Evolutionary conservation across 2,113 vertebrate genomes (phyloP), one percentile per base, ranked within the genome.

Genomic region (Gasterosteus nipponicus): DNA sequence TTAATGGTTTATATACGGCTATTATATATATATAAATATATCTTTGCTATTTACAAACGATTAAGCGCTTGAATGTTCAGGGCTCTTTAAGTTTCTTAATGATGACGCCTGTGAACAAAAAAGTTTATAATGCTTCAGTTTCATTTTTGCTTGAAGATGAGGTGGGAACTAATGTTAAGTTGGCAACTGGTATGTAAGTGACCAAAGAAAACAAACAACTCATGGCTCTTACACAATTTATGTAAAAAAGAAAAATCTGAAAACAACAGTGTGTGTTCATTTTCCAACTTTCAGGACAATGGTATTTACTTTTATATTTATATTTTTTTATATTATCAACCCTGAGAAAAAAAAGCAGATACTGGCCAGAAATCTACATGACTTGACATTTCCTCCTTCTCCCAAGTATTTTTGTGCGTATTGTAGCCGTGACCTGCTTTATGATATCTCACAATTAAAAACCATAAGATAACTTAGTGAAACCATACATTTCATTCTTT

Each of bases 331-430:
- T 69, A 41, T 26, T 29, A 51, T 74, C 35, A 69, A 47, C 47
- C 75, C 59, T 81, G 71, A 76, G 64, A 65, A 44, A 29, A 61
- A 12, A 26, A 26, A 26, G 22, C 38, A 44, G 1, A 59, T 0
- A 38, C 5, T 51, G 14, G 33, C 22, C 26, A 46, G 10, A 49
- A 63, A 58, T 35, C 58, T 38, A 46, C 42, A 65, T 63, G 42
- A 74, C 75, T 68, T 74, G 12, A 74, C 10, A 69, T 46, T 15
- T n/a, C 5, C 15, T 16, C 12, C 56, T 29, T 10, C 59, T 31
- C 49, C 3, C 42, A 72, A 69, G 83, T 65, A 18, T 64, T 81
- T 80, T 89, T 94, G 92, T 93, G 92, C 90, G 75, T 73, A 81
- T 75, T 58, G 60, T 49, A 92, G 84, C 88, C 2, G 86, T 83